Percentiles rank a stretch among this genome's conserved stretches.
phyloP scores from a whole-genome alignment of 2,888 invertebrate genomes.

The Dolomedes plantarius region DNA sequence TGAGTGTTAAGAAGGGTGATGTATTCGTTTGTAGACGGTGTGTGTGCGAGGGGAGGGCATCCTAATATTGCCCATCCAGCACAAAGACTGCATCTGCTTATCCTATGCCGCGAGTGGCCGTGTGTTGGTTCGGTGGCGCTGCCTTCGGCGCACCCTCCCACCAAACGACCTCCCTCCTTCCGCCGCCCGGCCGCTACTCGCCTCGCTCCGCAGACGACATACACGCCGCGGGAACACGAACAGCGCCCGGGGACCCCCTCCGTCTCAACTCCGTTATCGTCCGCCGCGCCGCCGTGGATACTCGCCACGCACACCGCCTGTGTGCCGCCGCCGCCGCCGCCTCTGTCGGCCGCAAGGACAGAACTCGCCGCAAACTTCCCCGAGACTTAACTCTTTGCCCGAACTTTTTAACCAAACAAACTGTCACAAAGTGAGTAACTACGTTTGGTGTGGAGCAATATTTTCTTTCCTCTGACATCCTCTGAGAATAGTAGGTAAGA shows the following conservation, averaged over 20 bases:
- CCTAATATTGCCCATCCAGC: neutral
- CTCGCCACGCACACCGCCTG: constrained; percentile 7
- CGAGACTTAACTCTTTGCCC: neutral
- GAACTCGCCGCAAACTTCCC: neutral
- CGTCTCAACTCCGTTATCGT: neutral
- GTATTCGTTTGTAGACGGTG: too few relatives aligned
- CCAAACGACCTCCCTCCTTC: constrained; percentile 36
- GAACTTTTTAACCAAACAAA: neutral
- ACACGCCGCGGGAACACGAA: constrained; percentile 3
- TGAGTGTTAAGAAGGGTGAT: too few relatives aligned
- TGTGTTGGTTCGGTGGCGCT: constrained; percentile 32
- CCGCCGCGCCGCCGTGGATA: constrained; percentile 41
- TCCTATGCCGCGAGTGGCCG: neutral
- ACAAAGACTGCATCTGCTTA: neutral
- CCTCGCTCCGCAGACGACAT: constrained; percentile 15
- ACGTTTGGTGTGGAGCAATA: constrained; percentile 5
- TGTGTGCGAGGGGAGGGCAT: too few relatives aligned
- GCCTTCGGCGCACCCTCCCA: constrained; percentile 30
- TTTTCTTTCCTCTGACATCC: neutral
- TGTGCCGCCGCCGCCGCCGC: constrained; percentile 27
- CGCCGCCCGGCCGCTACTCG: constrained; percentile 1
- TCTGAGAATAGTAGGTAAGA: constrained; percentile 10
- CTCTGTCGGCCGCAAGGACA: neutral
- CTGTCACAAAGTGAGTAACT: constrained; percentile 11
- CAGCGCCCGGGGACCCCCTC: constrained; percentile 10